Conservation (phyloP, 2,797 vertebrate genomes). For the Xiphophorus birchmanni region DNA sequence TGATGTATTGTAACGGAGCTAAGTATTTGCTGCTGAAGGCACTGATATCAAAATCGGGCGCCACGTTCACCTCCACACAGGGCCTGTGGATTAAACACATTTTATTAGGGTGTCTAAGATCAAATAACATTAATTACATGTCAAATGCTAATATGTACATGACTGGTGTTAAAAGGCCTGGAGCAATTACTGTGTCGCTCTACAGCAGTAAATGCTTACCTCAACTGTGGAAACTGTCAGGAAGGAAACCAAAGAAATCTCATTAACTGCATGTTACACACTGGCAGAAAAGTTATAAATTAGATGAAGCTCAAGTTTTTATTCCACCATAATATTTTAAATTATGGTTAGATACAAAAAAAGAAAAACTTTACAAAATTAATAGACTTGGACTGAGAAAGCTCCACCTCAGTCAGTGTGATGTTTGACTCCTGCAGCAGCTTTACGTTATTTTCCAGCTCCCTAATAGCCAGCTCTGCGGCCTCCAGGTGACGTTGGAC, state of each 20-base stretch:
- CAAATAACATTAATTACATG: conserved; percentile 22
- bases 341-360: not conserved
- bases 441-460: conserved; percentile 76
- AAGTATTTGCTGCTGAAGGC: conserved; percentile 75
- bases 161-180: conserved; percentile 17
- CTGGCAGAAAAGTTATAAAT: not conserved
- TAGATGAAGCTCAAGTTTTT: not conserved
- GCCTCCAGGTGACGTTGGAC: conserved; percentile 71
- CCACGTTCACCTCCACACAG: conserved; percentile 47
- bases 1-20: conserved; percentile 85
- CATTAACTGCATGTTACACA: conserved; percentile 24
- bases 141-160: conserved; percentile 26
- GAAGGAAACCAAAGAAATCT: conserved; percentile 24
- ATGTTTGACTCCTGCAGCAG: conserved; percentile 62
- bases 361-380: not conserved
- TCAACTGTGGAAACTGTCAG: conserved; percentile 82
- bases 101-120: conserved; percentile 9
- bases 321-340: not conserved
- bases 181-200: conserved; percentile 18
- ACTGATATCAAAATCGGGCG: conserved; percentile 69
- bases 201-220: conserved; percentile 68
- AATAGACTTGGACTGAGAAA: not conserved
- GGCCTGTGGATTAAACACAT: conserved; percentile 50
- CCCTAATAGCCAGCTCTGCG: conserved; percentile 60
- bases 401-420: conserved; percentile 65